Conservation (phyloP, 2,797 vertebrate species). For the Esox masquinongy region DNA sequence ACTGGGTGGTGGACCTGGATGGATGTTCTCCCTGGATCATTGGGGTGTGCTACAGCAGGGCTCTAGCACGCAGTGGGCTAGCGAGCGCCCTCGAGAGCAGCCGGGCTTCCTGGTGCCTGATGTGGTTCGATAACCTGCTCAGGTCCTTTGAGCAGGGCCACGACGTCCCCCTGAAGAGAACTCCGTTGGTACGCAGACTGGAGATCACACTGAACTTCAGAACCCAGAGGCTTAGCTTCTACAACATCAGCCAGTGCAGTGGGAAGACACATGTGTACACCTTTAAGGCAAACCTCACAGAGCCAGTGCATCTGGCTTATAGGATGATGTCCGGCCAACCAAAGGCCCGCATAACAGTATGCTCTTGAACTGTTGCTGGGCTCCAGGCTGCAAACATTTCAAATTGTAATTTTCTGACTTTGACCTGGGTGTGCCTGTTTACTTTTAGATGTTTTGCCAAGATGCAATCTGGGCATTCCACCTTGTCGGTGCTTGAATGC, state of each 20-base stretch:
- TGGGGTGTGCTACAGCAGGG: conserved; percentile 65
- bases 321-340: conserved; percentile 77
- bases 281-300: conserved; percentile 63
- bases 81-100: conserved; percentile 75
- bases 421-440: background rate
- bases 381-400: no score
- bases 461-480: no score
- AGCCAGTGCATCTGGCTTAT: conserved; percentile 73
- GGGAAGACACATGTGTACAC: conserved; percentile 72
- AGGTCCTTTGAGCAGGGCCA: conserved; percentile 69
- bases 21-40: conserved; percentile 71
- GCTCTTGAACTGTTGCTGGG: conserved; percentile 40
- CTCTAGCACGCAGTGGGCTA: conserved; percentile 61
- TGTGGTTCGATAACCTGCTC: conserved; percentile 76
- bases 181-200: conserved; percentile 61
- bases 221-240: conserved; percentile 67
- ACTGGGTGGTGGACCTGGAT: conserved; percentile 71
- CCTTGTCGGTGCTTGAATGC: no score
- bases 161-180: conserved; percentile 65
- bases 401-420: background rate
- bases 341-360: conserved; percentile 65
- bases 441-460: background rate
- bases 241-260: conserved; percentile 60
- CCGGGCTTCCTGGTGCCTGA: conserved; percentile 72
- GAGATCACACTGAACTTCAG: conserved; percentile 74